Evolutionary conservation across 2,113 vertebrate genomes (phyloP), one percentile per base, ranked within the genome.

Genomic region (Neolamprologus ventralis): DNA sequence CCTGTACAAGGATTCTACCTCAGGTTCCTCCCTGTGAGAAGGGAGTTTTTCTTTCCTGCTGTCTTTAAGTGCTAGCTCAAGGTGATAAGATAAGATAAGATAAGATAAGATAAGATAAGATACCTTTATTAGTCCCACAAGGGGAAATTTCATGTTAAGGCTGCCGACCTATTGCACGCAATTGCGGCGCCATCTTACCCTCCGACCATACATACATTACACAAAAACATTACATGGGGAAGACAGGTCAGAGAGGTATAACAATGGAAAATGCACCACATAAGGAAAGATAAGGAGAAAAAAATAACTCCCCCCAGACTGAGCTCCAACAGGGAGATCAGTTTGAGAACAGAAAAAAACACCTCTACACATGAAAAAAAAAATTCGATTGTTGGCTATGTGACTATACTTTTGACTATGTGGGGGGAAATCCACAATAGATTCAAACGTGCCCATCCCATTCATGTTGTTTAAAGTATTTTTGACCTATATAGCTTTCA

Each of bases 161-260:
- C 45, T 47, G 45, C 45, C 4, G 14, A 47, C 14, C 45, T 47
- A 47, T 47, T 17, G 45, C 45, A 17, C 14, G 0, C 45, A 47
- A 47, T 7, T 0, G 14, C 3, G 1, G 4, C 6, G 4, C 6
- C 2, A 47, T 47, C 45, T 47, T 16, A 45, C 42, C 13, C 42
- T 45, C 42, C 3, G 13, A 14, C 42, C 42, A 45, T 45, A 45
- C 42, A 47, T 47, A 47, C 45, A 16, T 7, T 7, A 47, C 45
- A 47, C 45, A 7, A 47, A 47, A 47, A 47, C 45, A 47, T 47
- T 2, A 47, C 45, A 47, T 47, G 7, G 45, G 45, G 14, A 47
- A 47, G 45, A 47, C 14, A 2, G 14, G 7, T 47, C 45, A 47
- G 14, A 1, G 45, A 2, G 45, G 45, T 47, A 47, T 16, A 47